A percentile compares a stretch with the other conserved stretches of the same genome.
Conservation (phyloP, 2,113 vertebrate species). For the Chlamydotis undulata region DNA sequence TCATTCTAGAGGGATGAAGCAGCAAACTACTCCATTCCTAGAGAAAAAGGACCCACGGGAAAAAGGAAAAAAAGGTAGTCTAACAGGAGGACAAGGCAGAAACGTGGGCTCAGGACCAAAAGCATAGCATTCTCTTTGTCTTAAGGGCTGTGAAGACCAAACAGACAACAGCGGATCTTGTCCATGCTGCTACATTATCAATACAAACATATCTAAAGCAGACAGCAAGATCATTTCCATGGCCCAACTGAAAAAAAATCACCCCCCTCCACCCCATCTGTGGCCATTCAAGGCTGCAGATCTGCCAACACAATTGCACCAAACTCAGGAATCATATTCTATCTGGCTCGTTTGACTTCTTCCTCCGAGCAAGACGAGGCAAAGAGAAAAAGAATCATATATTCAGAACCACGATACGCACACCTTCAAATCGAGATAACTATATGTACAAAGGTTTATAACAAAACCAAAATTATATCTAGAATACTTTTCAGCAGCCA, state of each 20-base stretch:
- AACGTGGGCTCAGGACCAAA: background rate
- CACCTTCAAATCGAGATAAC: background rate
- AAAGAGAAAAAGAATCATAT: background rate
- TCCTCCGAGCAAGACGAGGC: background rate
- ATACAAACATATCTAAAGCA: background rate
- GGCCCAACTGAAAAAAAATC: fast-evolving
- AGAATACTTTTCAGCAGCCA: background rate
- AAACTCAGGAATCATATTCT: background rate
- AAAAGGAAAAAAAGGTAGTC: background rate
- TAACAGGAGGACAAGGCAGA: background rate
- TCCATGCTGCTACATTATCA: background rate
- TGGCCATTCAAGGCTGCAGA: background rate
- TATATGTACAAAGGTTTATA: background rate
- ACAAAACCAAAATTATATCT: background rate
- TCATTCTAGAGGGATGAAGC: background rate
- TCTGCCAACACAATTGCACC: background rate
- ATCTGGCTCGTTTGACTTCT: background rate
- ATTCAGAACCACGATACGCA: background rate
- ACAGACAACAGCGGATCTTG: background rate
- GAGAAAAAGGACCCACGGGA: background rate
- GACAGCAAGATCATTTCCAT: background rate
- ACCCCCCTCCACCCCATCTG: background rate
- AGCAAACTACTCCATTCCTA: background rate
- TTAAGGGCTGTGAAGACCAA: background rate
- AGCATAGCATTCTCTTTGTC: background rate